phyloP scores from a whole-genome alignment of 2,797 vertebrate species.

The Diplodus sargus region DNA sequence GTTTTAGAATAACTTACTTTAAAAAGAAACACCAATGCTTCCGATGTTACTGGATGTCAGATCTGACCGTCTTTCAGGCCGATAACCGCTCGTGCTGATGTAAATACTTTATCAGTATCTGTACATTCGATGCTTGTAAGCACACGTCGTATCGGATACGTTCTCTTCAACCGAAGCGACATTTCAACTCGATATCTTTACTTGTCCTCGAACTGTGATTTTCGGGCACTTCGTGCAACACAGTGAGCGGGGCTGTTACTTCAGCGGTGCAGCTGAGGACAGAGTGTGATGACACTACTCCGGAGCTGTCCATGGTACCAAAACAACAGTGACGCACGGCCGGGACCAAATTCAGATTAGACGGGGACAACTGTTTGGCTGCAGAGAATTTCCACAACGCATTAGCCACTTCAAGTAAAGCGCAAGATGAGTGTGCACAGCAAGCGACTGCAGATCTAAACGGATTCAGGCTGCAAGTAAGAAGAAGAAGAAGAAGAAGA shows the following conservation, averaged over 20 bases:
- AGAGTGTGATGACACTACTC: background rate
- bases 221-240: too few relatives aligned
- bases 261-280: background rate
- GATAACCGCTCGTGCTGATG: too few relatives aligned
- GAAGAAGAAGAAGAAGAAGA: background rate
- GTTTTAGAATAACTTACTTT: too few relatives aligned
- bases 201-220: too few relatives aligned
- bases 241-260: background rate
- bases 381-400: background rate
- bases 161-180: too few relatives aligned
- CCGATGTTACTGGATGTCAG: too few relatives aligned
- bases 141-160: too few relatives aligned
- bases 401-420: background rate
- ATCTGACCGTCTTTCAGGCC: too few relatives aligned
- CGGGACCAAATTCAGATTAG: background rate
- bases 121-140: too few relatives aligned
- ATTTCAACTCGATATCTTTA: too few relatives aligned
- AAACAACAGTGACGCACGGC: background rate
- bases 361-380: background rate
- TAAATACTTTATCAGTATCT: too few relatives aligned
- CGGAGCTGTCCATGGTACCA: conserved; percentile 53
- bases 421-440: background rate
- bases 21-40: too few relatives aligned
- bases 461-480: background rate
- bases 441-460: background rate